These are phyloP conservation scores for Heliothis peltigera DNA, from an alignment of 2,888 invertebrate genomes.

Conservation along the genomic window DNA sequence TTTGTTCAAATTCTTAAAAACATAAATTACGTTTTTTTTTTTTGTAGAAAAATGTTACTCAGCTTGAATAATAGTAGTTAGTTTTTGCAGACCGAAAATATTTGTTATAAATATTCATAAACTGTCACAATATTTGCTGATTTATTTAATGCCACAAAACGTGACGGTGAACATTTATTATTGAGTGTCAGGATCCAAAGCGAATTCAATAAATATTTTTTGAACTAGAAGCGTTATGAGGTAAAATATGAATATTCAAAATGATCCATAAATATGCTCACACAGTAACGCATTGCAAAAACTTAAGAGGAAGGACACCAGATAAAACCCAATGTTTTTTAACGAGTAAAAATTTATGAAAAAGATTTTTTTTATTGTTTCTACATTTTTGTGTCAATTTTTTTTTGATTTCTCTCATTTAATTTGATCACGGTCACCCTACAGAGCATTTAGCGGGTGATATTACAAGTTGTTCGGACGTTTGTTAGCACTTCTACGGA, in stretches of 20 bases:
- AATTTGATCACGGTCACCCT: slow-evolving; percentile 40
- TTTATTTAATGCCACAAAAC: slow-evolving; percentile 40
- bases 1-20: slow-evolving; percentile 34
- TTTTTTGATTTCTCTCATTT: background rate
- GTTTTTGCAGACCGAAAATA: slow-evolving; percentile 23
- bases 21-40: slow-evolving; percentile 31
- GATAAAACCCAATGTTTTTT: no score
- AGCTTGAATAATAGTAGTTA: slow-evolving; percentile 34
- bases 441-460: slow-evolving; percentile 72
- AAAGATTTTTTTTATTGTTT: no score
- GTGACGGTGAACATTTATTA: slow-evolving; percentile 25
- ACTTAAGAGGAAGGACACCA: no score
- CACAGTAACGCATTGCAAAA: no score
- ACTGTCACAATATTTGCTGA: slow-evolving; percentile 48
- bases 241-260: background rate
- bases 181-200: slow-evolving; percentile 30
- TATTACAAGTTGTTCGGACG: slow-evolving; percentile 77
- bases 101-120: slow-evolving; percentile 16
- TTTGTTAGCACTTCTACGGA: slow-evolving; percentile 82
- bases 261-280: no score
- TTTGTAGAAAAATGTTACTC: slow-evolving; percentile 29
- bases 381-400: no score
- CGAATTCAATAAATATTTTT: slow-evolving; percentile 29
- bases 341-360: no score
- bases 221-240: slow-evolving; percentile 25